Conservation (phyloP, 1,140 invertebrate genomes). For the Hylaeus volcanicus region DNA sequence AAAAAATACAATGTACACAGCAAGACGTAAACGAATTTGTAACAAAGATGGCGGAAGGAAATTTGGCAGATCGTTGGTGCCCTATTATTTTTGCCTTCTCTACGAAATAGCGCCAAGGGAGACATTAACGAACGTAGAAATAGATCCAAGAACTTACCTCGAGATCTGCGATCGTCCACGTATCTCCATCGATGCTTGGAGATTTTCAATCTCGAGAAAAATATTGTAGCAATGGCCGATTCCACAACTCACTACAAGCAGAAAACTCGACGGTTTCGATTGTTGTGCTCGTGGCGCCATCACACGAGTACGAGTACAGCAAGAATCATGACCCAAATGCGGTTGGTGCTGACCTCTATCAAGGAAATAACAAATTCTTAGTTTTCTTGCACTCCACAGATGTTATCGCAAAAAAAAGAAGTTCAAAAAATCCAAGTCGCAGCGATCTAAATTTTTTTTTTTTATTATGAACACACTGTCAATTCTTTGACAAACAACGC, state of each 20-base stretch:
- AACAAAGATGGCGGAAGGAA: slow-evolving; percentile 75
- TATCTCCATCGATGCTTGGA: slow-evolving; percentile 44
- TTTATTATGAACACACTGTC: no score
- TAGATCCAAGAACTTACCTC: slow-evolving; percentile 25
- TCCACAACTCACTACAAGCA: slow-evolving; percentile 66
- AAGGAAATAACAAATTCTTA: neutral
- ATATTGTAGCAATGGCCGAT: slow-evolving; percentile 72
- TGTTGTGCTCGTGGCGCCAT: slow-evolving; percentile 65
- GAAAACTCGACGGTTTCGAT: slow-evolving; percentile 61
- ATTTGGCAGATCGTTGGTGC: slow-evolving; percentile 60
- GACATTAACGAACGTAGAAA: slow-evolving; percentile 15
- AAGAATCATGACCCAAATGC: slow-evolving; percentile 26
- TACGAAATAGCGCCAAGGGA: neutral
- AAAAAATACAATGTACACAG: slow-evolving; percentile 26
- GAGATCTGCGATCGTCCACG: neutral
- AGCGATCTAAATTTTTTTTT: no score
- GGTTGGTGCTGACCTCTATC: slow-evolving; percentile 29
- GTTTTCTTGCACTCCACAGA: neutral
- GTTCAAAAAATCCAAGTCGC: no score
- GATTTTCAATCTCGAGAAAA: slow-evolving; percentile 49
- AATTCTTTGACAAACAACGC: no score
- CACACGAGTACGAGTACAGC: slow-evolving; percentile 29
- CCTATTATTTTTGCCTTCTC: neutral
- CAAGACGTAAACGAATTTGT: slow-evolving; percentile 48
- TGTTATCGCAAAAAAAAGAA: no score